These are phyloP conservation scores for Protonemura montana DNA, from an alignment of 2,888 invertebrate genomes.

Conservation along the genomic window DNA sequence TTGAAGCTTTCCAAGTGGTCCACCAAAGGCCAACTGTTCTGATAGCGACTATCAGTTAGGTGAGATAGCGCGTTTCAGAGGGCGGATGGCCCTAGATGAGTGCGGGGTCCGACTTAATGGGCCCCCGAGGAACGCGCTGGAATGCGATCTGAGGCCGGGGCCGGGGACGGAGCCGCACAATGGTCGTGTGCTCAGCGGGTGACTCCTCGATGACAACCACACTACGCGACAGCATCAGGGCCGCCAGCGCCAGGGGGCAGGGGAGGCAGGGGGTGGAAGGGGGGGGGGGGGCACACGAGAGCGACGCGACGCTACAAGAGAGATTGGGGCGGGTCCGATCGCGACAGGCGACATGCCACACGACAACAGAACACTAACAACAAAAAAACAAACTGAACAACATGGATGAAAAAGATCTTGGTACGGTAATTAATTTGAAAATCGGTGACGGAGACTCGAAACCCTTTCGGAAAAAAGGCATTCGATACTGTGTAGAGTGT, in stretches of 20 bases:
- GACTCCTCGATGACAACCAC: background rate
- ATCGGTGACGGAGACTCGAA: conserved; percentile 30
- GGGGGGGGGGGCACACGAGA: background rate
- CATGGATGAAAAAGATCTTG: conserved; percentile 25
- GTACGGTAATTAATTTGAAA: conserved; percentile 37
- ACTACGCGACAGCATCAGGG: background rate
- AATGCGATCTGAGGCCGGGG: background rate
- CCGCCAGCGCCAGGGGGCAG: background rate
- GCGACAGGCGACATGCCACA: conserved; percentile 31
- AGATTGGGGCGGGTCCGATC: conserved; percentile 16
- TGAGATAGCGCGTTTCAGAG: background rate
- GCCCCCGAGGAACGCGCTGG: conserved; percentile 1
- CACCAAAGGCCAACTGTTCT: background rate
- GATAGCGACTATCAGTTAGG: conserved; percentile 15
- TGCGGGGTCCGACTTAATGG: background rate
- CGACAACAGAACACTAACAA: conserved; percentile 19
- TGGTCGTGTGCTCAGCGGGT: conserved; percentile 24
- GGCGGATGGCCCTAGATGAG: background rate
- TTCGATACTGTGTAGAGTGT: background rate
- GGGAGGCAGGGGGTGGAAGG: background rate
- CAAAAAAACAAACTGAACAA: background rate
- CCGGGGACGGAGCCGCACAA: background rate
- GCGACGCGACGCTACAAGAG: background rate
- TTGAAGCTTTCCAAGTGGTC: background rate
- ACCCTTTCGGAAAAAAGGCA: conserved; percentile 29